Conservation (phyloP, 2,113 vertebrate genomes). For the Gymnogyps californianus region DNA sequence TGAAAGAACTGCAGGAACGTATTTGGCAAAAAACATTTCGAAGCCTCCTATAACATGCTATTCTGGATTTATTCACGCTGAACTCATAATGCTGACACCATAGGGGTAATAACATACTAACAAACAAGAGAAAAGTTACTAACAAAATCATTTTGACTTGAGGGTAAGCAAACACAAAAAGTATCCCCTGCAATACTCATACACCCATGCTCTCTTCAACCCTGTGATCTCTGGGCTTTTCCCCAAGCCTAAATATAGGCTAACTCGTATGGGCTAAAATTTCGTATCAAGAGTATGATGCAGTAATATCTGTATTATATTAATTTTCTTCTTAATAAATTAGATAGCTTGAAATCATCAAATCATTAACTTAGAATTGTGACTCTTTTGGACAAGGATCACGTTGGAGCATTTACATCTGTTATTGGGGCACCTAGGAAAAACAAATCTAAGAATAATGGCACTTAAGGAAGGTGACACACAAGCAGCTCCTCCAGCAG, state of each 20-base stretch:
- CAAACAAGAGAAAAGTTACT: not conserved
- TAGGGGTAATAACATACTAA: not conserved
- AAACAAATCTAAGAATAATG: not conserved
- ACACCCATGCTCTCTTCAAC: not conserved
- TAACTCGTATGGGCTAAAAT: not conserved
- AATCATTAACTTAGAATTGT: not conserved
- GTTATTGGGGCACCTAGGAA: not conserved
- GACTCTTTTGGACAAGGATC: not conserved
- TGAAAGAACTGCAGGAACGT: not conserved
- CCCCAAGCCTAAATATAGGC: not conserved
- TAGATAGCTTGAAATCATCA: not conserved
- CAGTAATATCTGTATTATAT: not conserved
- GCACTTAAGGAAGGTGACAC: not conserved
- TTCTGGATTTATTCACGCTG: not conserved
- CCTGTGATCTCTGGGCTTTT: not conserved
- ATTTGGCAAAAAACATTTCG: not conserved
- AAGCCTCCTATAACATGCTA: not conserved
- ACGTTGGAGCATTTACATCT: not conserved
- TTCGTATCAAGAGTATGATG: not conserved
- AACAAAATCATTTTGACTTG: not conserved
- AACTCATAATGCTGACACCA: not conserved
- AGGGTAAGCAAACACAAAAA: not conserved
- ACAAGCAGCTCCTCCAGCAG: not conserved
- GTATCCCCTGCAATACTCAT: not conserved
- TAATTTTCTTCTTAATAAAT: not conserved